A percentile compares a stretch with the other conserved stretches of the same genome.
phyloP scores from a whole-genome alignment of 2,113 vertebrate species.

The Brienomyrus longianalis region DNA sequence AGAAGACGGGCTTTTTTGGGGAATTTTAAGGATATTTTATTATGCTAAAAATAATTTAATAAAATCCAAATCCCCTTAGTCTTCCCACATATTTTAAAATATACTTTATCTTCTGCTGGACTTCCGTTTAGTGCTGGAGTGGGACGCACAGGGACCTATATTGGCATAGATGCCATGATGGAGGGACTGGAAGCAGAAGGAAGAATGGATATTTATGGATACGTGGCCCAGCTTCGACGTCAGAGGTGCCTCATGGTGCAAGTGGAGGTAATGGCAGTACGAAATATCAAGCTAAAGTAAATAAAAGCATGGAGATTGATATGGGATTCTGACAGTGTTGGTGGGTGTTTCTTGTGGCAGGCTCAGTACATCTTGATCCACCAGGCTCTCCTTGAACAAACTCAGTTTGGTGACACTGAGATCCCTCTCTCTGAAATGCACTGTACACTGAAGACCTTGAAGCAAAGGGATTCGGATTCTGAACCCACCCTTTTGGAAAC shows the following conservation, averaged over 20 bases:
- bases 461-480: slow-evolving; percentile 53
- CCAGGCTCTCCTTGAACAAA: slow-evolving; percentile 86
- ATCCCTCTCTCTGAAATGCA: slow-evolving; percentile 68
- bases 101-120: not conserved
- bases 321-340: slow-evolving; percentile 29
- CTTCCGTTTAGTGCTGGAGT: slow-evolving; percentile 75
- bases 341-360: slow-evolving; percentile 44
- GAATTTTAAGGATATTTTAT: not conserved
- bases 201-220: slow-evolving; percentile 86
- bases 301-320: slow-evolving; percentile 52
- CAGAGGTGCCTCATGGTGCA: slow-evolving; percentile 97
- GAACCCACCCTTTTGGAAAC: slow-evolving; percentile 73
- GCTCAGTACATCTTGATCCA: slow-evolving; percentile 96
- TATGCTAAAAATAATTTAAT: not conserved
- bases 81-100: not conserved
- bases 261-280: slow-evolving; percentile 75
- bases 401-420: slow-evolving; percentile 91
- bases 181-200: slow-evolving; percentile 82
- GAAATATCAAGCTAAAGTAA: not conserved
- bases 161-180: slow-evolving; percentile 92
- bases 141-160: slow-evolving; percentile 89
- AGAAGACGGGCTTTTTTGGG: not conserved
- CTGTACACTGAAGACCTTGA: slow-evolving; percentile 60
- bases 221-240: slow-evolving; percentile 75
- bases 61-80: not conserved